Evolutionary conservation across 2,113 vertebrate genomes (phyloP).

Genomic region (Stictonetta naevosa): DNA sequence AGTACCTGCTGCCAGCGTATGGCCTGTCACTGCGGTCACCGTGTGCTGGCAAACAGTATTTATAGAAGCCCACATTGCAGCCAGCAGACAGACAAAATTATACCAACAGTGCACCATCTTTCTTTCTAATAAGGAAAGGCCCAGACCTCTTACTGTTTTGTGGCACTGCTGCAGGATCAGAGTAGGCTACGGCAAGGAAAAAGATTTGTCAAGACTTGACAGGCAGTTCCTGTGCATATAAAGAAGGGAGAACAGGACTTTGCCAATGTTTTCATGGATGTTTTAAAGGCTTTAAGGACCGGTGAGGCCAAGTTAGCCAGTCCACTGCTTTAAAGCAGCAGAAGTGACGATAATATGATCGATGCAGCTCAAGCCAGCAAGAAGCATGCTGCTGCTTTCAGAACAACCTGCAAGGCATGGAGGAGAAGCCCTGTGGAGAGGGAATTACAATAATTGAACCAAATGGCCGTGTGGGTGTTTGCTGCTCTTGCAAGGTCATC

Average conservation of each 20-base stretch:
- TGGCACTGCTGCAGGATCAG: not conserved
- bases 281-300: constrained; percentile 9
- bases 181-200: not conserved
- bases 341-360: constrained; percentile 7
- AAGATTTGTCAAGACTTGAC: not conserved
- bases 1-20: not conserved
- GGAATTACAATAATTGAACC: constrained; percentile 45
- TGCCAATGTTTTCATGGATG: too few species aligned
- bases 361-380: not conserved
- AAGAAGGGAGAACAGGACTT: not conserved
- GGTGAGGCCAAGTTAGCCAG: not conserved
- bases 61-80: not conserved
- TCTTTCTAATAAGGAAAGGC: not conserved
- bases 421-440: constrained; percentile 32
- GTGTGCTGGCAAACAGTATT: not conserved
- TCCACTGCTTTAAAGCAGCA: constrained; percentile 11
- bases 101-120: not conserved
- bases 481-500: constrained; percentile 22
- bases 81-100: not conserved
- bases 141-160: not conserved
- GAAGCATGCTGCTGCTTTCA: constrained; percentile 15
- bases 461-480: constrained; percentile 23
- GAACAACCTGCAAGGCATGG: not conserved
- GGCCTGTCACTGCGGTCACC: not conserved
- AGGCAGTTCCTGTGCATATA: not conserved